A percentile compares a stretch with the other conserved stretches of the same genome.
These are phyloP conservation scores for Synanthedon vespiformis DNA, from an alignment of 2,888 invertebrate genomes.

Conservation along the genomic window DNA sequence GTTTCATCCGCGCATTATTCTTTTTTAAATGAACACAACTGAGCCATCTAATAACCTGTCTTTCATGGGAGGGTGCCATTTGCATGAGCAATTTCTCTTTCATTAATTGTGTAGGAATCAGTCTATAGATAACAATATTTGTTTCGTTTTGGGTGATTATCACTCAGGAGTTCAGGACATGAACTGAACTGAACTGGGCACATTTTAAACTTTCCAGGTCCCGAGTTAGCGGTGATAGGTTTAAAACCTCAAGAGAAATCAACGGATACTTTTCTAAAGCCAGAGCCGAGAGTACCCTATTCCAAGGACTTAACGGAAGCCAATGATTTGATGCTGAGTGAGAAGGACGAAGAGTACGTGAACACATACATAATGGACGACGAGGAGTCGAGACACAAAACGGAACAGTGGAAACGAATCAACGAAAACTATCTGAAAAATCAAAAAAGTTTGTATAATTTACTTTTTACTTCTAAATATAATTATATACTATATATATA, in stretches of 20 bases:
- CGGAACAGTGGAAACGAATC: constrained; percentile 86
- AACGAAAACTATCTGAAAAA: constrained; percentile 90
- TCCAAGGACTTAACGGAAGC: constrained; percentile 36
- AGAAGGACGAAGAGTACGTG: constrained; percentile 91
- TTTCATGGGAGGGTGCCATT: too few species aligned
- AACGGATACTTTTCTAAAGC: constrained; percentile 39
- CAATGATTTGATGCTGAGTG: constrained; percentile 76
- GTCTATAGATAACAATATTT: too few species aligned
- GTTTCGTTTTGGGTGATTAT: too few species aligned
- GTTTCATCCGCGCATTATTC: too few species aligned
- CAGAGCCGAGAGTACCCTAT: constrained; percentile 36
- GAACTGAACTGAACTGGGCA: too few species aligned
- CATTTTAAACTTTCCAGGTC: constrained; percentile 50
- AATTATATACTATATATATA: too few species aligned
- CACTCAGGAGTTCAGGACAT: too few species aligned
- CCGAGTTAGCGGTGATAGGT: constrained; percentile 84
- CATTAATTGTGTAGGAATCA: too few species aligned
- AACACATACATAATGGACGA: constrained; percentile 82
- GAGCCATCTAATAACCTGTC: too few species aligned
- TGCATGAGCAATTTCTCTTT: too few species aligned
- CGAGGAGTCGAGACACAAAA: constrained; percentile 85
- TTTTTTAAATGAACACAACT: too few species aligned
- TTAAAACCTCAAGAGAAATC: constrained; percentile 60
- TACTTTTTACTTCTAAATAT: background rate
- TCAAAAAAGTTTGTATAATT: constrained; percentile 76